Conservation (phyloP, 2,797 vertebrate genomes). For the Champsocephalus esox region DNA sequence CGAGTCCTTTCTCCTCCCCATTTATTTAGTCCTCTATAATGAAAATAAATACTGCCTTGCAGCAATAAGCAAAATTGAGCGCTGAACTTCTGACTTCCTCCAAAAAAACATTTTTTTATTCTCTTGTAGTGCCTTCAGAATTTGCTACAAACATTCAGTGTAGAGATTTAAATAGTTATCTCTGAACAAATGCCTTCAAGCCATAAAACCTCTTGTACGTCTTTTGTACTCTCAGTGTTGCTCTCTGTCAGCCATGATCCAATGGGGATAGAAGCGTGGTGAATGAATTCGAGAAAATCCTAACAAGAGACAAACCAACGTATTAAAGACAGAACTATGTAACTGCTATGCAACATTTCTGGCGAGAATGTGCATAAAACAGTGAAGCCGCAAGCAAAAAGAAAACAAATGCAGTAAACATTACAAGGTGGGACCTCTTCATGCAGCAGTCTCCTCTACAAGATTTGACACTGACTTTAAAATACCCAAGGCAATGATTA, state of each 20-base stretch:
- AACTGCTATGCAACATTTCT: conserved; percentile 40
- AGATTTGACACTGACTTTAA: conserved; percentile 25
- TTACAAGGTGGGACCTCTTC: conserved; percentile 27
- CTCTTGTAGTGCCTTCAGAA: conserved; percentile 19
- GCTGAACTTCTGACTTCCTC: conserved; percentile 31
- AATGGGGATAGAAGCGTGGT: conserved; percentile 56
- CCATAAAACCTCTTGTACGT: conserved; percentile 54
- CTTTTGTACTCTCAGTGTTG: conserved; percentile 33
- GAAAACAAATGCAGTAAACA: conserved; percentile 28
- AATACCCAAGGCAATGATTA: conserved; percentile 7
- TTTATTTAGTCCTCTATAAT: conserved; percentile 24
- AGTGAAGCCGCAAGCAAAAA: conserved; percentile 40
- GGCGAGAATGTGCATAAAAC: conserved; percentile 47
- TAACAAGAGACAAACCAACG: conserved; percentile 56
- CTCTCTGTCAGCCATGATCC: conserved; percentile 50
- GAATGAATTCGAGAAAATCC: conserved; percentile 59
- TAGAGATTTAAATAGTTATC: conserved; percentile 48
- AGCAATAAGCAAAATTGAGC: conserved; percentile 19
- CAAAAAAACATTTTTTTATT: conserved; percentile 25
- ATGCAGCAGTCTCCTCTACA: conserved; percentile 3
- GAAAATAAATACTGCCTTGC: conserved; percentile 32
- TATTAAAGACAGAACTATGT: conserved; percentile 56
- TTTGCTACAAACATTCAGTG: conserved; percentile 47
- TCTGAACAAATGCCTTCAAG: conserved; percentile 64
- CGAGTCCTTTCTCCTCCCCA: not conserved